phyloP scores from a whole-genome alignment of 1,140 invertebrate genomes.

The Drosophila micromelanica region DNA sequence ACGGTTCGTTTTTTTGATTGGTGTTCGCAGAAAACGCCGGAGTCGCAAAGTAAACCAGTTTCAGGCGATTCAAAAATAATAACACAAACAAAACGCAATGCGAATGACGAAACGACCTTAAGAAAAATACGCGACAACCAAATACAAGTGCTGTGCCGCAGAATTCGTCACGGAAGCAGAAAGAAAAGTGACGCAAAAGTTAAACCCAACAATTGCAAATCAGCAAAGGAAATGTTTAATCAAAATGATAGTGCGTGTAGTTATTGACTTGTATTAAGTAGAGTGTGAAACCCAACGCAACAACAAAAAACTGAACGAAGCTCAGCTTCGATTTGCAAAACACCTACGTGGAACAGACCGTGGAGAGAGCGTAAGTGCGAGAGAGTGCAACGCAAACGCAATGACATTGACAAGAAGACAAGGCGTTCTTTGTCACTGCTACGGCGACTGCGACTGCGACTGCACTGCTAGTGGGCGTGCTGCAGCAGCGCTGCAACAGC shows the following conservation, averaged over 20 bases:
- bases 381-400: slow-evolving; percentile 19
- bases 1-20: slow-evolving; percentile 38
- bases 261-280: slow-evolving; percentile 2
- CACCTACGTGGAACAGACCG: slow-evolving; percentile 10
- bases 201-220: background rate
- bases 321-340: slow-evolving; percentile 14
- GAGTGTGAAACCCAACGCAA: slow-evolving; percentile 2
- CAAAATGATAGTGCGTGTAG: slow-evolving; percentile 8
- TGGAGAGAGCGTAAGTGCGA: slow-evolving; percentile 5
- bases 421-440: slow-evolving; percentile 62
- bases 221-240: slow-evolving; percentile 23
- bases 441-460: slow-evolving; percentile 32
- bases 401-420: slow-evolving; percentile 37
- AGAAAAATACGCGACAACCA: slow-evolving; percentile 36
- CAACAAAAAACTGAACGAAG: slow-evolving; percentile 10
- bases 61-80: slow-evolving; percentile 45
- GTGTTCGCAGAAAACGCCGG: slow-evolving; percentile 24
- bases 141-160: slow-evolving; percentile 1
- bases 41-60: slow-evolving; percentile 67
- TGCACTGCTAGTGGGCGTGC: background rate
- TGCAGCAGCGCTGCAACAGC: slow-evolving; percentile 16
- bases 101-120: slow-evolving; percentile 77
- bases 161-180: slow-evolving; percentile 24
- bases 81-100: slow-evolving; percentile 61
- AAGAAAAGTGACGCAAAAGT: slow-evolving; percentile 15